phyloP scores from a whole-genome alignment of 2,113 vertebrate species.

The Atrichornis clamosus region DNA sequence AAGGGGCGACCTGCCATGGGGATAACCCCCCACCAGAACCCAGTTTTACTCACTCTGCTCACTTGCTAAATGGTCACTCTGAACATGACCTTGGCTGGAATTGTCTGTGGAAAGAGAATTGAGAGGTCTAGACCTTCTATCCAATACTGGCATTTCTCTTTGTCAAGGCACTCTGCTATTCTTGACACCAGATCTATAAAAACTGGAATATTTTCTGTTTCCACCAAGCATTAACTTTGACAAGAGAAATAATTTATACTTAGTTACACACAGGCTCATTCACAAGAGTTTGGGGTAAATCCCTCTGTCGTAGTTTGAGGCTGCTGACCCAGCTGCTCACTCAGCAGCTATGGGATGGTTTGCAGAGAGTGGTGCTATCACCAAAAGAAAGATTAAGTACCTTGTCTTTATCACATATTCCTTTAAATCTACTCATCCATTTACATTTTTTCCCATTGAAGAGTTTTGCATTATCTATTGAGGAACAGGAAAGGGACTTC shows the following conservation, averaged over 20 bases:
- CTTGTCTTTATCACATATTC: neutral
- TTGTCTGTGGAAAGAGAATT: neutral
- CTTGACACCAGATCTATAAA: neutral
- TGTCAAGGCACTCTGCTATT: neutral
- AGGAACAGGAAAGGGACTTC: neutral
- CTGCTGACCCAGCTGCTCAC: neutral
- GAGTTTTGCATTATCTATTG: neutral
- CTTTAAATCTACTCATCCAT: neutral
- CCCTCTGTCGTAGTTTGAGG: neutral
- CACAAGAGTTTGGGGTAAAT: neutral
- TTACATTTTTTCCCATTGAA: neutral
- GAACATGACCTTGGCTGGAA: neutral
- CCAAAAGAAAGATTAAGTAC: neutral
- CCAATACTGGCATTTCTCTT: neutral
- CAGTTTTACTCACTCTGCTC: neutral
- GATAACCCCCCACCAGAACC: rapidly evolving
- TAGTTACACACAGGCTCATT: neutral
- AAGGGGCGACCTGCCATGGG: neutral
- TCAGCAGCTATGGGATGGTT: neutral
- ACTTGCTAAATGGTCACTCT: neutral
- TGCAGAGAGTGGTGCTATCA: neutral
- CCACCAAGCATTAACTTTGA: neutral
- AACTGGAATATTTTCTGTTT: neutral
- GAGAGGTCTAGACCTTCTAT: neutral
- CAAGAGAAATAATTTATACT: neutral